Conservation (phyloP, 2,113 vertebrate genomes). For the Columbina picui region DNA sequence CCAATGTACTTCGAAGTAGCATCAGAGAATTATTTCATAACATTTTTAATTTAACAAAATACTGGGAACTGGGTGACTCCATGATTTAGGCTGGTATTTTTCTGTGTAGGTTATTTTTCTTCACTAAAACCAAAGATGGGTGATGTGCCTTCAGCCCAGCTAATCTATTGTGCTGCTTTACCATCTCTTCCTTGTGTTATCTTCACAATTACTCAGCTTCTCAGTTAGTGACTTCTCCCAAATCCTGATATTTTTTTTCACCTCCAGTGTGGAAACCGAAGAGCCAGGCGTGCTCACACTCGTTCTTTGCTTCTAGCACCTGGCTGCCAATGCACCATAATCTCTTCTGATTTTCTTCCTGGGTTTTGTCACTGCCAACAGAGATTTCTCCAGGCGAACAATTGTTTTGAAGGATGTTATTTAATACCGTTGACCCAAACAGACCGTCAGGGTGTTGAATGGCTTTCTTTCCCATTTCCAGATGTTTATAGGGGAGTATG, state of each 20-base stretch:
- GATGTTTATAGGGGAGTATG: not conserved
- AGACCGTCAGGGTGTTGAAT: not conserved
- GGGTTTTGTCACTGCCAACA: not conserved
- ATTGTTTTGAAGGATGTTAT: not conserved
- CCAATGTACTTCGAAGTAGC: not conserved
- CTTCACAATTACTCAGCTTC: not conserved
- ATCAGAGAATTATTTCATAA: not conserved
- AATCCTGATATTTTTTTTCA: not conserved
- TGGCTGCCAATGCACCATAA: not conserved
- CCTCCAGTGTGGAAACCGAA: not conserved
- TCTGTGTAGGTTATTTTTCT: not conserved
- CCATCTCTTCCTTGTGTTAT: not conserved
- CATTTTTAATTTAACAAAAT: not conserved
- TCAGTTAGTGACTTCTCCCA: not conserved
- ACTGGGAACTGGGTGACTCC: not conserved
- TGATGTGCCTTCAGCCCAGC: not conserved
- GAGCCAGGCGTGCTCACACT: not conserved
- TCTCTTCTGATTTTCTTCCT: not conserved
- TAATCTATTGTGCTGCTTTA: not conserved
- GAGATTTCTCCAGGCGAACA: not conserved
- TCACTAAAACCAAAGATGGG: not conserved
- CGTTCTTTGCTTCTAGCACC: not conserved
- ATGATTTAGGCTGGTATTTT: not conserved
- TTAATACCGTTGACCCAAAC: not conserved
- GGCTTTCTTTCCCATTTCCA: not conserved